Evolutionary conservation across 2,888 invertebrate genomes (phyloP), one percentile per base, ranked within the genome.

Genomic region (Lissonota sp.): DNA sequence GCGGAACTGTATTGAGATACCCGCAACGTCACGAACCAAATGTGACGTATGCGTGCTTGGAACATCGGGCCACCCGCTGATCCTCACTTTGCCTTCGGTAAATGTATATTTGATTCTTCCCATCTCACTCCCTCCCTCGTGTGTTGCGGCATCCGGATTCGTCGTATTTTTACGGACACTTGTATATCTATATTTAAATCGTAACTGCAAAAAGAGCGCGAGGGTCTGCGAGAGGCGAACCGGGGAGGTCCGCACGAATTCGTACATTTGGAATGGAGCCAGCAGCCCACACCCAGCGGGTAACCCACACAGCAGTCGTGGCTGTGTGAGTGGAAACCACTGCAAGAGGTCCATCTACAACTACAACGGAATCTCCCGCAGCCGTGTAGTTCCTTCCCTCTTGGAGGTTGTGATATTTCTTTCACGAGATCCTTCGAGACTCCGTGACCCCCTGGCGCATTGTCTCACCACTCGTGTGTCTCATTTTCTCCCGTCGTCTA

Each of bases 231-330:
- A 46, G 57, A 49, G 80, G 53, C 79, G 79, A 79, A 84, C 84
- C 83, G 84, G 84, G 84, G 87, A 87, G 87, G 86, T 85, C 83
- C 85, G 83, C 75, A 86, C 83, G 85, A 74, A 75, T 72, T 71
- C 71, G 79, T 82, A 72, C 71, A 75, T 69, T 82, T 82, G 82
- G 82, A 79, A 12, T 67, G 12, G 49, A 40, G 82, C 81, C 81
- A 82, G 69, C n/a, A 78, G 66, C 14, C 67, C 55, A 60, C 26
- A 26, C 26, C 8, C 63, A 58, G 58, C 39, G 57, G 63, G 67
- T 26, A 26, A 26, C 46, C 63, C 69, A 60, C 46, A 69, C 69
- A 60, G 53, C 39, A 51, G 70, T 71, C 49, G 37, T 53, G 42
- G 26, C 60, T 51, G 64, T 60, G 58, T 26, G 0, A 6, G 14